Evolutionary conservation across 1,140 invertebrate species (phyloP), one percentile per base, ranked within the genome.

Genomic region (Saxidomus purpurata): DNA sequence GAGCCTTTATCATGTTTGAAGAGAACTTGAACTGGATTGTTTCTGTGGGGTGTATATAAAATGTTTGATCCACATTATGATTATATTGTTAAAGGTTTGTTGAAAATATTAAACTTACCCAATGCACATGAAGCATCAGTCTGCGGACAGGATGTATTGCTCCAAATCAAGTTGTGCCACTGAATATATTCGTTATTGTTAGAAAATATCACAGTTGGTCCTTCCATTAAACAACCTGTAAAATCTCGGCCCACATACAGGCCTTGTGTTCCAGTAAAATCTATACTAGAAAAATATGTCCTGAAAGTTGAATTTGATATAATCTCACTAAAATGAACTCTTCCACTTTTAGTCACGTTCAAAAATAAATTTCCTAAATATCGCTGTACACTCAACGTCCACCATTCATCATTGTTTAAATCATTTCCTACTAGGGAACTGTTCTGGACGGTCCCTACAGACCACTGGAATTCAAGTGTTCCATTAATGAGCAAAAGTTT

Each of bases 201-300:
- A 38, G 59, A 49, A 89, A 89, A 89, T 59, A 82, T 82, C 77
- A 89, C 87, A 89, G 61, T 89, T 22, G 87, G 87, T 19, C 87
- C 87, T 13, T 89, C 77, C 87, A 89, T 63, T 52, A 89, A 28
- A 76, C 87, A 89, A 0, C 87, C 87, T 22, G 87, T 83, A 36
- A 38, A 89, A 11, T 43, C 52, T 34, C 31, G 36, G 25, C 87
- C 87, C 9, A 89, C 79, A 59, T 71, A 82, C 22, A 89, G 49
- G 0, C 77, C 87, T 13, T 15, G 9, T n/a, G 59, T 82, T 4
- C 69, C 69, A n/a, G n/a, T 13, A 8, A 89, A 59, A 49, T 89
- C 67, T 38, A 89, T 11, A n/a, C 40, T 89, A 0, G 31, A 38
- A 59, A 89, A 71, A 61, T 81, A 89, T 28, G 36, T 83, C 87